Conservation (phyloP, 2,888 invertebrate genomes). For the Parthenolecanium corni region DNA sequence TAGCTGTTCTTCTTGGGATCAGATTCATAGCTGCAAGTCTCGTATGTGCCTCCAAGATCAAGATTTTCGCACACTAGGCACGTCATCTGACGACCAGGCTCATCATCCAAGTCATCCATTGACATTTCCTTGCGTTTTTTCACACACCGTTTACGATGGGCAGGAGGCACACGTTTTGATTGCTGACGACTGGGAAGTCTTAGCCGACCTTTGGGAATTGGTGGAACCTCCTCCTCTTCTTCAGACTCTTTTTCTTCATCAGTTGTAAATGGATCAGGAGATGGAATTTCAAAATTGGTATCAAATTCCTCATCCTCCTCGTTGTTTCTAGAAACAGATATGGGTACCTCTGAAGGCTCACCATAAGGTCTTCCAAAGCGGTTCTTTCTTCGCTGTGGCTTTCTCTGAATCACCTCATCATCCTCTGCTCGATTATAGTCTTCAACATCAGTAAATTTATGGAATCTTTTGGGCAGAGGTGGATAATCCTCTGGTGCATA, state of each 20-base stretch:
- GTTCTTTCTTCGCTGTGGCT: not conserved
- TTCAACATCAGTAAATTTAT: not conserved
- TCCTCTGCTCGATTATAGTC: not conserved
- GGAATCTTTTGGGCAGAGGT: no score
- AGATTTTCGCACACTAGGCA: slow-evolving; percentile 64
- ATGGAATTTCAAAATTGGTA: slow-evolving; percentile 6
- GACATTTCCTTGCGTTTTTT: slow-evolving; percentile 20
- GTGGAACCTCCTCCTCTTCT: slow-evolving; percentile 6
- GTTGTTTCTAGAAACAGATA: not conserved
- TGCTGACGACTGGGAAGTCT: slow-evolving; percentile 1
- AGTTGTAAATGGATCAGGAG: not conserved
- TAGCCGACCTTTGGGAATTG: not conserved
- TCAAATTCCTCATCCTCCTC: slow-evolving; percentile 12
- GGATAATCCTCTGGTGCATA: not conserved
- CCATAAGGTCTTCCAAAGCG: not conserved
- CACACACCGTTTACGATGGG: slow-evolving; percentile 10
- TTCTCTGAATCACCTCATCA: not conserved
- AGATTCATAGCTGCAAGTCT: slow-evolving; percentile 66
- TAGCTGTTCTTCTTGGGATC: slow-evolving; percentile 55
- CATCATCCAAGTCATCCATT: slow-evolving; percentile 8
- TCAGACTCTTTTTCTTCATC: slow-evolving; percentile 3
- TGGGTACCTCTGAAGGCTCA: not conserved
- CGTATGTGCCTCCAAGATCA: slow-evolving; percentile 61
- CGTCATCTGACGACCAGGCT: slow-evolving; percentile 28
- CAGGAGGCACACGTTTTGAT: not conserved